These are phyloP conservation scores for Neotoxoptera formosana DNA, from an alignment of 1,140 invertebrate species.

Conservation along the genomic window DNA sequence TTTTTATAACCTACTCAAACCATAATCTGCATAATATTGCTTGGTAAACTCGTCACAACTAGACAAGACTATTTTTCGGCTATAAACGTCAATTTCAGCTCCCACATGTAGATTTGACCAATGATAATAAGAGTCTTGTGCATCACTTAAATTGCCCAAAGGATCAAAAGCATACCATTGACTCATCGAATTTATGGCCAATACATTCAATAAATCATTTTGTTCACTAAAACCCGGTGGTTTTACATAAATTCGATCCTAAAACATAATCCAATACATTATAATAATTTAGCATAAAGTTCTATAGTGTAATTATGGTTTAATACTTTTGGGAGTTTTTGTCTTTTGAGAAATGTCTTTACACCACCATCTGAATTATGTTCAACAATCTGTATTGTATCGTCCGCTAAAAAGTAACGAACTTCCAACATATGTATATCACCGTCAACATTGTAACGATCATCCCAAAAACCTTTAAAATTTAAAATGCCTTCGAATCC, in stretches of 20 bases:
- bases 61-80: constrained; percentile 29
- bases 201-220: constrained; percentile 45
- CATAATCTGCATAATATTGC: constrained; percentile 36
- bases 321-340: constrained; percentile 55
- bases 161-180: constrained; percentile 45
- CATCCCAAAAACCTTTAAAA: constrained; percentile 92
- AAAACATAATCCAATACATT: background rate
- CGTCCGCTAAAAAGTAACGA: constrained; percentile 85
- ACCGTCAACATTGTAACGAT: constrained; percentile 76
- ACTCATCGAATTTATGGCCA: background rate
- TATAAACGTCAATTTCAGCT: constrained; percentile 38
- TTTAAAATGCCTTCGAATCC: constrained; percentile 67
- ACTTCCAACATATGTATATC: constrained; percentile 78
- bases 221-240: constrained; percentile 30
- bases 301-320: background rate
- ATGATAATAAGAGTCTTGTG: constrained; percentile 1
- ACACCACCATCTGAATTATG: background rate
- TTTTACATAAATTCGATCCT: constrained; percentile 32
- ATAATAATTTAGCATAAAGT: background rate
- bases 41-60: constrained; percentile 28
- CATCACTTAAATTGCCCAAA: background rate
- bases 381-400: constrained; percentile 80
- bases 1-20: background rate
- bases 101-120: constrained; percentile 28
- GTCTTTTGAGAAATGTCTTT: constrained; percentile 53